phyloP scores from a whole-genome alignment of 2,113 vertebrate genomes.

The Channa argus region DNA sequence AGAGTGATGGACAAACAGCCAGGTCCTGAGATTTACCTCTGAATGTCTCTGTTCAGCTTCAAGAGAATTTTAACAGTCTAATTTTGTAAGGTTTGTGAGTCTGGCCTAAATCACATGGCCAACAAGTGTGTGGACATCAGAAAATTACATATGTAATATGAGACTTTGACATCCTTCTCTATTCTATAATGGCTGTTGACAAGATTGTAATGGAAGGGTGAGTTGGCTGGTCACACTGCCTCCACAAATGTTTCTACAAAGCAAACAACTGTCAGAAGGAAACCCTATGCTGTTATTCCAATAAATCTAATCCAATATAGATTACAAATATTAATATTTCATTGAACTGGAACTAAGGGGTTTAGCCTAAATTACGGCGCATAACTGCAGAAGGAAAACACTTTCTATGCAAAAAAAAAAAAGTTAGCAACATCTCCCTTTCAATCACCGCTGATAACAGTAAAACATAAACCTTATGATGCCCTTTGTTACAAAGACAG shows the following conservation, averaged over 20 bases:
- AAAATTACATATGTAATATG: not conserved
- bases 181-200: too few relatives aligned
- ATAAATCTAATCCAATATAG: not conserved
- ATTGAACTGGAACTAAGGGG: not conserved
- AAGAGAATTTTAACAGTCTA: not conserved
- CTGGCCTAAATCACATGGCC: not conserved
- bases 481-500: conserved; percentile 8
- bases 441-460: not conserved
- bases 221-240: too few relatives aligned
- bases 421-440: not conserved
- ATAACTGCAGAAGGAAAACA: too few relatives aligned
- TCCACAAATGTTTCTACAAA: too few relatives aligned
- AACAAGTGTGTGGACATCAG: not conserved
- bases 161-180: too few relatives aligned
- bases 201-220: too few relatives aligned
- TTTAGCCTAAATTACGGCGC: too few relatives aligned
- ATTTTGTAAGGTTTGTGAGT: not conserved
- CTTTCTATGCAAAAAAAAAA: too few relatives aligned
- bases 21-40: conserved; percentile 22
- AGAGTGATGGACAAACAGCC: conserved; percentile 47
- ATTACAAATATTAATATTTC: not conserved
- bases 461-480: conserved; percentile 11
- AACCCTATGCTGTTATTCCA: too few relatives aligned
- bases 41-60: not conserved
- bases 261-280: too few relatives aligned